Base-by-base conservation (phyloP, 2,797 vertebrate species). In the Melanotaenia boesemani region DNA sequence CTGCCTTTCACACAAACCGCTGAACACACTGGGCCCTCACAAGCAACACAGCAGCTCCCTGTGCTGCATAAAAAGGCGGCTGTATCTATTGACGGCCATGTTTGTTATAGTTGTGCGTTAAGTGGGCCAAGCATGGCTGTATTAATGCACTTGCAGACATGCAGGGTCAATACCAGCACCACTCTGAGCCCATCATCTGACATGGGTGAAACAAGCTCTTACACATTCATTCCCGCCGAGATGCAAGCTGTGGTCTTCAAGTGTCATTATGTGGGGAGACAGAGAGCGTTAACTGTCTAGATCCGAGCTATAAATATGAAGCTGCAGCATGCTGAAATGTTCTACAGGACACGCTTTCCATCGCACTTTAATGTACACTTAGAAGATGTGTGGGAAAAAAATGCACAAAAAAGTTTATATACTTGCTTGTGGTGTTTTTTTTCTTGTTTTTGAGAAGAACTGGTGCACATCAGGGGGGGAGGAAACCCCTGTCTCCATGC, bases 141-240 rank as follows among this genome's bases (percentile, higher is more conserved):
- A 37, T 79, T 90, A 90, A 92, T 90, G 89, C 82, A 82, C 82
- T 37, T 71, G 74, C 81, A 83, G 88, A 88, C 86, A 73, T 67
- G 64, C 57, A 12, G 55, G 83, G 75, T 89, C 82, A 74, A 87
- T 81, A 71, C 41, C 6, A 79, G 84, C 68, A 11, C 68, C 76
- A 76, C 3, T 41, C 60, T 50, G 76, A 75, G 77, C 24, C 74
- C 77, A 68, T 84, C 70, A 55, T 77, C 67, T 18, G 60, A 77
- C 65, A 48, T 46, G 69, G 76, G 74, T 20, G 81, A 32, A 82
- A 83, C 82, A 82, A 54, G 63, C 82, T 82, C 60, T 76, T 71
- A 79, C 62, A 82, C 82, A 80, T 52, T 34, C 70, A 26, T 39
- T 57, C 58, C 66, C 48, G 68, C 72, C 55, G 63, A 76, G 46